Evolutionary conservation across 2,888 invertebrate genomes (phyloP).

Genomic region (Girardia tigrina): DNA sequence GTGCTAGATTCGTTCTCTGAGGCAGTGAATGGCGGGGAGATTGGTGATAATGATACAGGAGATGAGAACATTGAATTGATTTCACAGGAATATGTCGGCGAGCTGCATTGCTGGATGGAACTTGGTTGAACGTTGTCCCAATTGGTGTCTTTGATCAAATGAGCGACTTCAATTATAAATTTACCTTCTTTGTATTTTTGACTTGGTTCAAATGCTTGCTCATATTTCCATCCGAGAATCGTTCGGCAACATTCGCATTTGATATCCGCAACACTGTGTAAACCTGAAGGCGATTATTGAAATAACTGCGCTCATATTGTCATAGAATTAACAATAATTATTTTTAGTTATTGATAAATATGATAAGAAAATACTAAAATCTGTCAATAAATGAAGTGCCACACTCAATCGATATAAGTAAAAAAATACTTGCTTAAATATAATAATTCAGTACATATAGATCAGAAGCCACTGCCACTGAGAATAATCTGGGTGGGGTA

Average conservation of each 20-base stretch:
- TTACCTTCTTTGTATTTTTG: slow-evolving; percentile 99
- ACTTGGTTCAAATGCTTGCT: slow-evolving; percentile 95
- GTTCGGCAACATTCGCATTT: slow-evolving; percentile 99
- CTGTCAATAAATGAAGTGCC: too few relatives aligned
- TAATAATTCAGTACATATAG: too few relatives aligned
- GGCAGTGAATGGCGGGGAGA: slow-evolving; percentile 10
- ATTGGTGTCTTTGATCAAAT: slow-evolving; percentile 99
- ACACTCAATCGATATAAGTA: too few relatives aligned
- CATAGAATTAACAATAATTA: background rate
- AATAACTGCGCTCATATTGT: background rate
- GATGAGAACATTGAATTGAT: slow-evolving; percentile 15
- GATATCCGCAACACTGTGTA: slow-evolving; percentile 54
- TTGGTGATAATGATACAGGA: slow-evolving; percentile 11
- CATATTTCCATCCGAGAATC: slow-evolving; percentile 98
- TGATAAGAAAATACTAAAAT: background rate
- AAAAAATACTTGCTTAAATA: too few relatives aligned
- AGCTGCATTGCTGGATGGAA: background rate
- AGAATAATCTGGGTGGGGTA: too few relatives aligned
- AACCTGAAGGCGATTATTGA: too few relatives aligned
- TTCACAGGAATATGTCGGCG: slow-evolving; percentile 18
- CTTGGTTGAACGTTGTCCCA: slow-evolving; percentile 60
- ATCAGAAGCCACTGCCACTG: too few relatives aligned
- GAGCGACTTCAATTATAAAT: slow-evolving; percentile 97
- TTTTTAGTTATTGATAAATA: background rate
- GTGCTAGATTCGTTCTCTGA: slow-evolving; percentile 14